Evolutionary conservation across 2,113 vertebrate species (phyloP), one percentile per base, ranked within the genome.

Genomic region (Rhinogobius similis): DNA sequence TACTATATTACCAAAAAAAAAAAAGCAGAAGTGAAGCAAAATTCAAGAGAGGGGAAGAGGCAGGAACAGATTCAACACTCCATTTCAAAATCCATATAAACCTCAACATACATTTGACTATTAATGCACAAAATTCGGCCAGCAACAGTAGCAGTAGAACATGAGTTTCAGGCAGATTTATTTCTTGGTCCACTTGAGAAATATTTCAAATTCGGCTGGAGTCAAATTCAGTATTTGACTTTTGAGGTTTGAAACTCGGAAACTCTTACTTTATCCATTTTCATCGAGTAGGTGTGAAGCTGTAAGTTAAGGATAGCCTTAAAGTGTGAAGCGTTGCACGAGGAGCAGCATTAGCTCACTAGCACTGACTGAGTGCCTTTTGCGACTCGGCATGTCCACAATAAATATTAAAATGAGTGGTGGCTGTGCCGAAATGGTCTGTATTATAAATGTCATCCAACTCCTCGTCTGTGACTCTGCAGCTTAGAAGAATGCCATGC

Each of bases 361-460:
- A 58, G 56, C 68, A 85, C 62, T 63, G 27, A 68, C n/a, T 27
- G 38, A 0, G 1, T 65, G 76, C 70, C 63, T 75, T 65, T 26
- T 74, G 76, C 36, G 36, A 76, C 53, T 72, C 64, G 20, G 69
- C 68, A 36, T 70, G 74, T 70, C 38, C 68, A 78, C 67, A 65
- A 79, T 82, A 87, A 90, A 86, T 83, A 87, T 77, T 85, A 65
- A 86, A 87, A 81, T 81, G 41, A 4, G 64, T 23, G 5, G 56
- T 32, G 66, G 65, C 65, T 74, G 75, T 36, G 69, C 65, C 68
- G 68, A 78, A 79, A 88, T 83, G 75, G 67, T 58, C 74, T 85
- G 73, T 74, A 86, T 87, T 82, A 85, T 80, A 73, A 82, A 86
- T 88, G 76, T 82, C 76, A 80, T 50, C 16, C 48, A 71, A 38